Evolutionary conservation across 2,113 vertebrate genomes (phyloP), one percentile per base, ranked within the genome.

Genomic region (Odocoileus virginianus): DNA sequence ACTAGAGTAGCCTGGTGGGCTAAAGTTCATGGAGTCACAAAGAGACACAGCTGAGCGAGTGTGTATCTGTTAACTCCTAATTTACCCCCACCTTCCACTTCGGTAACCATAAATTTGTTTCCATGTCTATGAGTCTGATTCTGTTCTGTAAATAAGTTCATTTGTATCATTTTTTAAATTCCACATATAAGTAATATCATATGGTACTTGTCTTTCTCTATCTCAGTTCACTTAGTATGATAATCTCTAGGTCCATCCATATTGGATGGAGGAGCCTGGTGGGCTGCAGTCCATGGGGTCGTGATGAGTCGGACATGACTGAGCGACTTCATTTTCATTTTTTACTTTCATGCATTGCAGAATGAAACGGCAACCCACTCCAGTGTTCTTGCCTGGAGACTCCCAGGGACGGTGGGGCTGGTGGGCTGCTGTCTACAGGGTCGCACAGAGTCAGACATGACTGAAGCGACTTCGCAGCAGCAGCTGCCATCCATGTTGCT

Each of bases 271-370:
- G 17, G 33, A 67, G 64, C 16, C 17, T 64, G 61, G 64, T 19
- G 0, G 64, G 64, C 64, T 67, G 17, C 64, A 67, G 64, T 67
- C 33, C 64, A 67, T 21, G 8, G 33, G 16, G 64, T 36, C 16
- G 2, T 10, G 17, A 67, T 36, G 17, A 67, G 33, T 67, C 2
- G 0, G 33, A 67, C 17, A 67, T 0, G 2, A 36, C 33, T 36
- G 1, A 67, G 17, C 0, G 0, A 67, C 64, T 67, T 67, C 33
- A 67, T 16, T 67, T n/a, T 67, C 61, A 64, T 2, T 64, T 64
- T 67, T 67, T 7, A 67, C 16, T 21, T 67, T 67, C 17, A 36
- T n/a, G 16, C 16, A n/a, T 1, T 67, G 4, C 33, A 67, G 16
- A 67, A 67, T 33, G 33, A 67, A 67, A 67, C n/a, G 33, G 61